Base-by-base conservation (phyloP, 2,797 vertebrate genomes). In the Periophthalmus magnuspinnatus region DNA sequence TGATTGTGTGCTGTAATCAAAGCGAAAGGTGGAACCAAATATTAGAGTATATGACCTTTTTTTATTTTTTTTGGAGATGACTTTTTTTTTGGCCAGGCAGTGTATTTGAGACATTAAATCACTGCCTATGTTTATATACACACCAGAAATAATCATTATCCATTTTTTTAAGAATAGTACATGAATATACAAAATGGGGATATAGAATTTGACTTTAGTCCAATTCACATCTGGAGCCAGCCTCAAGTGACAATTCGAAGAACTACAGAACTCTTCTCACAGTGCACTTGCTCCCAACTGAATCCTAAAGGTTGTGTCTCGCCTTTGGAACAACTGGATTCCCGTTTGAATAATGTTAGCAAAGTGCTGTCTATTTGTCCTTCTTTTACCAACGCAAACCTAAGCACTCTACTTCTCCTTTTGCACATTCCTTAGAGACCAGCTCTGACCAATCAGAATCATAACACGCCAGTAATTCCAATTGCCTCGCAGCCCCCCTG, bases 401-500 rank as follows among this genome's bases (percentile, higher is more conserved):
- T 72, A 84, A 76, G 80, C 75, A 75, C 47, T 36, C 58, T 63
- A 1, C 58, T 38, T 68, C 36, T 28, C 45, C 36, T 36, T 57
- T 45, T 11, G 63, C 28, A 11, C 1, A 67, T 82, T 78, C 69
- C 71, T 82, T 3, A 50, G 70, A 84, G 76, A 87, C 38, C 59
- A 16, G 54, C 78, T 79, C 65, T 58, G 72, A 70, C 71, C 78
- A 76, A 82, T 85, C 84, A 74, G 79, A 79, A 38, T 76, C 69
- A 69, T 84, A 89, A 92, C 79, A 72, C 82, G 41, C 68, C 67
- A 72, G 75, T 88, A 78, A 90, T 88, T 89, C 84, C 77, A 83
- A 70, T 81, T 79, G 71, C 76, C 73, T 75, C 77, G 71, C 73
- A 69, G 72, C 65, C 78, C 45, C 74, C 80, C 74, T 75, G 32